Conservation (phyloP, 2,113 vertebrate species). For the Sphaerodactylus townsendi region DNA sequence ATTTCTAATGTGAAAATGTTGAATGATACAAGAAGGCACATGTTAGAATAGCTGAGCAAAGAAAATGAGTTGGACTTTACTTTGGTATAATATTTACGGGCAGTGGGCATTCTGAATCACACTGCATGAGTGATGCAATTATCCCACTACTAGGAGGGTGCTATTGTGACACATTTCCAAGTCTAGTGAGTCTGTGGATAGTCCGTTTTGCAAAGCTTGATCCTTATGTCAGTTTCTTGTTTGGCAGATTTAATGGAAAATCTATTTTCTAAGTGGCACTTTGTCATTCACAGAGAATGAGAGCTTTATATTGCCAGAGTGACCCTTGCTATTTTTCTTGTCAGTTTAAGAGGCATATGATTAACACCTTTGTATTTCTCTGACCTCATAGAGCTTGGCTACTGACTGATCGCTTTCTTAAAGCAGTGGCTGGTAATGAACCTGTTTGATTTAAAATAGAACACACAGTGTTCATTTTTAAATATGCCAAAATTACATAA, state of each 20-base stretch:
- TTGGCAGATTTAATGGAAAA: neutral
- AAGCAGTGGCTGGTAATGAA: neutral
- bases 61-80: neutral
- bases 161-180: neutral
- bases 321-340: neutral
- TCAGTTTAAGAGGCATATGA: neutral
- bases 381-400: too few relatives aligned
- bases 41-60: neutral
- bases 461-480: neutral
- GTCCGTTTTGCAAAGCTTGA: neutral
- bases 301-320: neutral
- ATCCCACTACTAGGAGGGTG: neutral
- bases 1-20: neutral
- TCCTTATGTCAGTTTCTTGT: neutral
- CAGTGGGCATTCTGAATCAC: neutral
- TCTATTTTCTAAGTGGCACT: neutral
- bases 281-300: neutral
- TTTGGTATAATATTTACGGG: neutral
- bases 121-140: neutral
- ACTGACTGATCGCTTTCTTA: neutral
- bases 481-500: neutral
- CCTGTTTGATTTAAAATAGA: neutral
- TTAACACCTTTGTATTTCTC: neutral
- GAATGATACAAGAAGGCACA: neutral
- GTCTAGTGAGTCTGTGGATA: neutral